phyloP scores from a whole-genome alignment of 2,797 vertebrate species.

The Pangasius sanitwongsei region DNA sequence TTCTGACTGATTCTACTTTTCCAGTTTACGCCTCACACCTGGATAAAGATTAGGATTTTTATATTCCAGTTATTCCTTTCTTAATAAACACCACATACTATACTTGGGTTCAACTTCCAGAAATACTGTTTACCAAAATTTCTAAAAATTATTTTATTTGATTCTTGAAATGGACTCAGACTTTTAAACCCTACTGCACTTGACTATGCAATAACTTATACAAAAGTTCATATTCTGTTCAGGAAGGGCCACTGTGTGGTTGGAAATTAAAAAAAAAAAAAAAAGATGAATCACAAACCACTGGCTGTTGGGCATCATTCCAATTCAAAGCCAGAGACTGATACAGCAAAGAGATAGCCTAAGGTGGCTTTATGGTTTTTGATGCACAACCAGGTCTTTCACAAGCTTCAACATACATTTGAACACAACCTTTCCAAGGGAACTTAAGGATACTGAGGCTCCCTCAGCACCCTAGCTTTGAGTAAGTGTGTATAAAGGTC shows the following conservation, averaged over 20 bases:
- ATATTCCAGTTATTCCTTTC: neutral
- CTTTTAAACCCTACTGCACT: neutral
- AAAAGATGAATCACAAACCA: neutral
- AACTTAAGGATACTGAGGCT: neutral
- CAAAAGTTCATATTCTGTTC: neutral
- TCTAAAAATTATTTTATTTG: neutral
- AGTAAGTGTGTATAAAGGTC: neutral
- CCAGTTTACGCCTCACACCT: neutral
- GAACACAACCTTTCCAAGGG: neutral
- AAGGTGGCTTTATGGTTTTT: conserved; percentile 2
- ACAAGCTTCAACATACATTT: conserved; percentile 16
- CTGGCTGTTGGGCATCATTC: neutral
- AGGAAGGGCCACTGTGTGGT: neutral
- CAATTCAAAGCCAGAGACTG: conserved; percentile 8
- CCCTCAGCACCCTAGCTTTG: conserved; percentile 7
- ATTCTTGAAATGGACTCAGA: neutral
- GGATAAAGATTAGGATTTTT: neutral
- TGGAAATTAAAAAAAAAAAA: neutral
- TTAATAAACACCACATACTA: neutral
- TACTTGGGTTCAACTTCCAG: neutral
- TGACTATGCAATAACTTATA: neutral
- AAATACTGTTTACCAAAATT: neutral
- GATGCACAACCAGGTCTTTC: conserved; percentile 17
- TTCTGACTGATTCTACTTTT: neutral
- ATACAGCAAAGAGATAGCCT: conserved; percentile 2